Conservation (phyloP, 2,888 invertebrate species). For the Oscheius sp. region DNA sequence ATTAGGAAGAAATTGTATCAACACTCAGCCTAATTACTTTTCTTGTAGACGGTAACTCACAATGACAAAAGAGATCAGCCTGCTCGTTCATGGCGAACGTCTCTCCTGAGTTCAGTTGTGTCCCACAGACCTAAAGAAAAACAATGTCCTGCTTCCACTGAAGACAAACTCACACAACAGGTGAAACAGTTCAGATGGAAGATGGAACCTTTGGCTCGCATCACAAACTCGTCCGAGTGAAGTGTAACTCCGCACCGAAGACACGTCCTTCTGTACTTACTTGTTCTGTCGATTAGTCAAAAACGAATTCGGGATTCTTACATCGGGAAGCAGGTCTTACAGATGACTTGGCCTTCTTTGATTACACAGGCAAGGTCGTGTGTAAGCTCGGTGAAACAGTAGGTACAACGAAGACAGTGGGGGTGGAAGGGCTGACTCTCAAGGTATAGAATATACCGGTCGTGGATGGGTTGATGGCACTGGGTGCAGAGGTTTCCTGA, state of each 20-base stretch:
- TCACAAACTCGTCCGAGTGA: conserved; percentile 88
- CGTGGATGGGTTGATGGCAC: conserved; percentile 33
- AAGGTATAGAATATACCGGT: conserved; percentile 26
- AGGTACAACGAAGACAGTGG: conserved; percentile 37
- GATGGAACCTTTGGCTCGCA: conserved; percentile 87
- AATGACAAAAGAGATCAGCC: conserved; percentile 62
- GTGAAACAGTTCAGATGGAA: conserved; percentile 91
- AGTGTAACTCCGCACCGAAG: conserved; percentile 87
- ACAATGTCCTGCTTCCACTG: background rate
- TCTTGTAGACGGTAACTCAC: conserved; percentile 12
- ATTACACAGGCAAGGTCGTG: conserved; percentile 26
- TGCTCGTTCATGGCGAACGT: conserved; percentile 89
- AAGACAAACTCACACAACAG: conserved; percentile 77
- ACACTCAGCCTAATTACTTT: no score
- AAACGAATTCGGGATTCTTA: background rate
- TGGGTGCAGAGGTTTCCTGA: conserved; percentile 28
- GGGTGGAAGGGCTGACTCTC: conserved; percentile 40
- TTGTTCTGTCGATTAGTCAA: conserved; percentile 72
- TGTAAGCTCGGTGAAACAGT: conserved; percentile 26
- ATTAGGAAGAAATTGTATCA: no score
- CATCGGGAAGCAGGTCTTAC: conserved; percentile 32
- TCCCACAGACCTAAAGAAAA: conserved; percentile 80
- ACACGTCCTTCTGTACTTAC: conserved; percentile 86
- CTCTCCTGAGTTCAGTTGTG: conserved; percentile 87
- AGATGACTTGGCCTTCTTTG: conserved; percentile 37